Percentiles rank a stretch among this genome's conserved stretches.
phyloP scores from a whole-genome alignment of 2,888 invertebrate species.

The Mythimna impura region DNA sequence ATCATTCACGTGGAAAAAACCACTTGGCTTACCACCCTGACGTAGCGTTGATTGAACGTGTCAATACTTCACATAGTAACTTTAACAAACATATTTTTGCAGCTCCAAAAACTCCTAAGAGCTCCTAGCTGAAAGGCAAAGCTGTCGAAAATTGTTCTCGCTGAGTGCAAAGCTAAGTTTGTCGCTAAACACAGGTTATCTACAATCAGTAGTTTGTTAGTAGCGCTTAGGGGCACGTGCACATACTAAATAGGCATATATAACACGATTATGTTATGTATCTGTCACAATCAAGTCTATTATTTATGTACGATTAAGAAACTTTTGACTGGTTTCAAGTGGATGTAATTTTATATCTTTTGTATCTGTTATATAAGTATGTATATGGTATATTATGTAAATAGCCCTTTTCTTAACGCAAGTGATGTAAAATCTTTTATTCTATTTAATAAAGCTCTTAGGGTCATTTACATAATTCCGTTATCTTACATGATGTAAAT shows the following conservation, averaged over 20 bases:
- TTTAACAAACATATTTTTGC: constrained; percentile 61
- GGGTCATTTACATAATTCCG: not conserved
- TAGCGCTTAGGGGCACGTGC: constrained; percentile 65
- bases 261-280: constrained; percentile 48
- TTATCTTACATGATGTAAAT: constrained; percentile 23
- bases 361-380: not conserved
- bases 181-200: constrained; percentile 73
- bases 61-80: constrained; percentile 69
- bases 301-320: constrained; percentile 38
- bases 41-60: constrained; percentile 76
- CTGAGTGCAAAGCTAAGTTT: constrained; percentile 49
- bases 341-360: constrained; percentile 17
- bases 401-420: not conserved
- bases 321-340: constrained; percentile 18
- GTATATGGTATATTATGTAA: not conserved
- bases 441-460: constrained; percentile 18
- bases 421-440: constrained; percentile 3
- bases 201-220: constrained; percentile 76
- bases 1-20: constrained; percentile 68
- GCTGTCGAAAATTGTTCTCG: constrained; percentile 12
- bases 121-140: constrained; percentile 16
- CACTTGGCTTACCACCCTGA: constrained; percentile 68
- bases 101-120: constrained; percentile 21
- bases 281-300: constrained; percentile 41
- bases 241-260: constrained; percentile 61